phyloP scores from a whole-genome alignment of 2,888 invertebrate species.

The Megamerina dolium region DNA sequence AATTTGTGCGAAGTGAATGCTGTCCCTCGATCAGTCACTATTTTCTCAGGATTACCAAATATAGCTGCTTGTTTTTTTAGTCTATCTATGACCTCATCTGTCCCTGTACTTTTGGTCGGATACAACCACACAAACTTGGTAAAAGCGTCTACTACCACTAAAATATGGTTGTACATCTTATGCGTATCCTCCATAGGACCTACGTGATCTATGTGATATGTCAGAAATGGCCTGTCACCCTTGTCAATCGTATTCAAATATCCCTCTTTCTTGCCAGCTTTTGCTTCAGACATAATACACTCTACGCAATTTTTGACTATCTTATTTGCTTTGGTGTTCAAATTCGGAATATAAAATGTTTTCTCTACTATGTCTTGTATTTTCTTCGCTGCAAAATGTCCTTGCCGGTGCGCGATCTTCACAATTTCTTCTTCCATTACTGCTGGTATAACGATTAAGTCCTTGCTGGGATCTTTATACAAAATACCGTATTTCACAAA shows the following conservation, averaged over 20 bases:
- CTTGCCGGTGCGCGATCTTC: background rate
- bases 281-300: slow-evolving; percentile 17
- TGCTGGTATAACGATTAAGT: too few relatives aligned
- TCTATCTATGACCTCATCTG: slow-evolving; percentile 32
- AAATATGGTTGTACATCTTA: slow-evolving; percentile 15
- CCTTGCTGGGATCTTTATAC: too few relatives aligned
- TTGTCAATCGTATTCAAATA: slow-evolving; percentile 27
- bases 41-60: slow-evolving; percentile 16
- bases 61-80: slow-evolving; percentile 28
- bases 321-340: background rate
- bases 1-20: slow-evolving; percentile 23
- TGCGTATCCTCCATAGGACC: slow-evolving; percentile 29
- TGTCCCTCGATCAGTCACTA: slow-evolving; percentile 17
- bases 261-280: slow-evolving; percentile 29
- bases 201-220: slow-evolving; percentile 38
- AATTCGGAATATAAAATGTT: background rate
- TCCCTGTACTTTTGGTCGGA: slow-evolving; percentile 28
- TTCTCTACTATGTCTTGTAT: background rate
- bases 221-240: slow-evolving; percentile 28
- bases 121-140: slow-evolving; percentile 39
- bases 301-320: background rate
- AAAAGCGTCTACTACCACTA: slow-evolving; percentile 27
- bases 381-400: too few relatives aligned
- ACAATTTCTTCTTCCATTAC: background rate
- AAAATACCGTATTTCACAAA: too few relatives aligned